Evolutionary conservation across 2,797 vertebrate species (phyloP), one percentile per base, ranked within the genome.

Genomic region (Bradypus variegatus): DNA sequence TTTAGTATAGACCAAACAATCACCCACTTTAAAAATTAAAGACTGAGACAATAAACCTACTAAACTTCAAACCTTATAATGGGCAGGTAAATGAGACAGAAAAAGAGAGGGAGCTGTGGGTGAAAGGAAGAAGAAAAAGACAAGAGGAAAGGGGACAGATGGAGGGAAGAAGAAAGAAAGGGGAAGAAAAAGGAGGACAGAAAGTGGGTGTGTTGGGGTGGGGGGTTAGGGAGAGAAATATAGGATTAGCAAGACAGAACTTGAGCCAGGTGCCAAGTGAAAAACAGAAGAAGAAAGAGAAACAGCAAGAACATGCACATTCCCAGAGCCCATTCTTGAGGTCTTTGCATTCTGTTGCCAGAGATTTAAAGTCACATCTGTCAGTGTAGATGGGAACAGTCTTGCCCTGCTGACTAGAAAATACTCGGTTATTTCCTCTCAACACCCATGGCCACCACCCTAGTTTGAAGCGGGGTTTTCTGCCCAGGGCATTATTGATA

Each of bases 1-100:
- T 94, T 91, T 95, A 94, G 93, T 91, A 55, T 25, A 89, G 83
- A 93, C 76, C 76, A 90, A 0, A 8, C 94, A 93, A 94, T 94
- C 92, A 94, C 75, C 79, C 67, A 91, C 91, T 90, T 93, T 94
- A 95, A 94, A 95, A 96, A 93, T 93, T 95, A 96, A 96, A 85
- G 91, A 90, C 94, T 55, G 58, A 95, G 85, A 92, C 89, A 48
- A 79, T 91, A 94, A 95, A 95, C 88, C 88, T 82, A 73, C 73
- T 88, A 90, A 95, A 88, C 86, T 67, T 86, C 88, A 79, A 76
- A 94, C 91, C 88, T 94, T 50, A 81, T 94, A 86, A 93, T 76
- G 73, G 91, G 48, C 45, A 79, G 50, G 84, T 94, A 86, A 94
- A 65, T 23, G 73, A 67, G 93, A 83, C n/a, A 75, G 41, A 90